Evolutionary conservation across 2,888 invertebrate species (phyloP), one percentile per base, ranked within the genome.

Genomic region (Clivina fossor): DNA sequence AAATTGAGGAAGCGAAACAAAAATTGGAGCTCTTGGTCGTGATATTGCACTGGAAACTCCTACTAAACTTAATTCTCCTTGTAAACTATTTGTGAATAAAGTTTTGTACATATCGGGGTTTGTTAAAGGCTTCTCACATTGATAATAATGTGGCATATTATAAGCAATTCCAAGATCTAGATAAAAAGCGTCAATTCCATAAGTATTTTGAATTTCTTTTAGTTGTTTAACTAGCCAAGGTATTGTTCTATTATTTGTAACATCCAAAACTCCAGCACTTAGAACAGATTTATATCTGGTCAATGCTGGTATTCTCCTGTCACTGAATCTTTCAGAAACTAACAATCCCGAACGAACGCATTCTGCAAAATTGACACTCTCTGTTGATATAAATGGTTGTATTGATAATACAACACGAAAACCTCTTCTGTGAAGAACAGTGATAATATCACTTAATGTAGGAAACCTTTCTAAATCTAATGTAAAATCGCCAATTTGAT

Each of bases 351-450:
- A 83, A 46, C 82, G 79, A 1, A 93, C 88, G 0, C 90, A 86
- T 63, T 90, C 86, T 48, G 84, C 84, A 68, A 93, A 94, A 65
- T 88, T 90, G 1, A 76, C 75, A 61, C 93, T 92, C 65, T 92
- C 90, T 0, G 92, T 90, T 47, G 89, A 88, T 24, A 94, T 86
- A 69, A 91, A 95, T 0, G 95, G 94, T 67, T 93, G 93, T 0
- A 94, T 82, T n/a, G 91, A 88, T 61, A 95, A 84, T 0, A 88
- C 89, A 9, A 95, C 86, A 66, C 89, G 83, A 61, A 94, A 95
- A 1, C 93, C 93, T 60, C 92, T 78, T 24, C 93, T 79, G 61
- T 88, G 88, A 28, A 93, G 78, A 47, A 90, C 86, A 63, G 88
- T 85, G 4, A 93, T 85, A 1, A 88, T 88, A 55, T 85, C 83